These are phyloP conservation scores for Micronycteris hirsuta DNA, from an alignment of 2,113 vertebrate genomes.

Conservation along the genomic window DNA sequence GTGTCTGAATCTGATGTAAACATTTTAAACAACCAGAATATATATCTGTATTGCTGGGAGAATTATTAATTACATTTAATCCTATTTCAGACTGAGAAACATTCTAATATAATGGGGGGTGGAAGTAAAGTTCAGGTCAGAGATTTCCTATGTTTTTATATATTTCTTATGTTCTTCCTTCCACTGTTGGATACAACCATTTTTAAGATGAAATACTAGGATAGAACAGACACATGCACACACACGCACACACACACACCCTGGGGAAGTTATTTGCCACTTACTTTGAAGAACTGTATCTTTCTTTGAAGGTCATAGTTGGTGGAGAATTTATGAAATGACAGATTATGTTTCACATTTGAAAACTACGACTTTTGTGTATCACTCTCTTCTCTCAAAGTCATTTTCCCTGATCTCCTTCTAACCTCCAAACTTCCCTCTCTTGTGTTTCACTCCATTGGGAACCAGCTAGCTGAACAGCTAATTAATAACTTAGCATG, in stretches of 20 bases:
- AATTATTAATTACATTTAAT: conserved; percentile 42
- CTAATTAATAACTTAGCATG: not conserved
- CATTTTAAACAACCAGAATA: conserved; percentile 29
- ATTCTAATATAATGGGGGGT: not conserved
- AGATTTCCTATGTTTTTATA: not conserved
- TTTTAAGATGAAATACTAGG: not conserved
- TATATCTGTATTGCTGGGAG: not conserved
- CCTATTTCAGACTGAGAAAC: not conserved
- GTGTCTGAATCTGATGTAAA: conserved; percentile 19
- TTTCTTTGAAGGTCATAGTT: not conserved
- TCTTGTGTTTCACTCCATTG: not conserved
- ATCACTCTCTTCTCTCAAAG: not conserved
- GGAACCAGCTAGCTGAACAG: not conserved
- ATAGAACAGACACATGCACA: not conserved
- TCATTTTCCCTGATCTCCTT: not conserved
- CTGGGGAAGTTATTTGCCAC: not conserved
- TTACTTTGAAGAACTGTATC: not conserved
- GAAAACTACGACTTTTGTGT: not conserved
- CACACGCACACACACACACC: not conserved
- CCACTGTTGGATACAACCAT: not conserved
- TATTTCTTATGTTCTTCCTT: not conserved
- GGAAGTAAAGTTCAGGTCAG: not conserved
- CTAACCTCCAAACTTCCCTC: not conserved
- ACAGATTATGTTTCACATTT: not conserved
- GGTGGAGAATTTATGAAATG: conserved; percentile 6